Evolutionary conservation across 2,113 vertebrate species (phyloP), one percentile per base, ranked within the genome.

Genomic region (Neotragus pygmaeus): DNA sequence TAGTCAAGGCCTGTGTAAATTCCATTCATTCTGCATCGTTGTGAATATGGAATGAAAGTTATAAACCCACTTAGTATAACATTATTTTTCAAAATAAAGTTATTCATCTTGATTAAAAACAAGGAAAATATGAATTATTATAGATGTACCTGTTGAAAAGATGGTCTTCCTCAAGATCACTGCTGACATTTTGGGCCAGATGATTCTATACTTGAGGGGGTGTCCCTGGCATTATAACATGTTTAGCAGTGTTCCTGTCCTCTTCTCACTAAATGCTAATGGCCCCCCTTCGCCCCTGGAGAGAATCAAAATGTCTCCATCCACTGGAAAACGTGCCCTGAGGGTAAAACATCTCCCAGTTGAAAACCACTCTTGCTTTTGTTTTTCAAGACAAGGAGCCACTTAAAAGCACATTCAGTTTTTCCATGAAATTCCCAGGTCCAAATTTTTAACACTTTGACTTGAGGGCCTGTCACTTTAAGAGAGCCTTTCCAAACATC

Each of bases 11-110:
- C 75, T 21, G 47, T 3, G 2, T 39, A 83, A 90, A 43, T 85
- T 43, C 33, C 25, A 87, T 19, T 39, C 36, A 17, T 14, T 6
- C 15, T 4, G 81, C 14, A n/a, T 75, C 36, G 9, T 14, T 70
- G 33, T 82, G 57, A 33, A 84, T 43, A 23, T 3, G 33, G 90
- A 84, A 92, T 49, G 8, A 10, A 43, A 81, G 0, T 75, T 64
- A 90, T 33, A 11, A 95, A 94, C 10, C 45, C 45, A 21, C 45
- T 39, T 23, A 78, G 19, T 49, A 6, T 21, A 43, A 21, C 14
- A 17, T 47, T 62, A 8, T 36, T 93, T 95, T 86, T 87, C n/a
- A 88, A 70, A 96, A 83, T 30, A 53, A 64, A 89, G 49, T 51
- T 83, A 14, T 75, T 28, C 27, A 73, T 77, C 45, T 95, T 80